Evolutionary conservation across 2,888 invertebrate genomes (phyloP), one percentile per base, ranked within the genome.

Genomic region (Desoria tigrina): DNA sequence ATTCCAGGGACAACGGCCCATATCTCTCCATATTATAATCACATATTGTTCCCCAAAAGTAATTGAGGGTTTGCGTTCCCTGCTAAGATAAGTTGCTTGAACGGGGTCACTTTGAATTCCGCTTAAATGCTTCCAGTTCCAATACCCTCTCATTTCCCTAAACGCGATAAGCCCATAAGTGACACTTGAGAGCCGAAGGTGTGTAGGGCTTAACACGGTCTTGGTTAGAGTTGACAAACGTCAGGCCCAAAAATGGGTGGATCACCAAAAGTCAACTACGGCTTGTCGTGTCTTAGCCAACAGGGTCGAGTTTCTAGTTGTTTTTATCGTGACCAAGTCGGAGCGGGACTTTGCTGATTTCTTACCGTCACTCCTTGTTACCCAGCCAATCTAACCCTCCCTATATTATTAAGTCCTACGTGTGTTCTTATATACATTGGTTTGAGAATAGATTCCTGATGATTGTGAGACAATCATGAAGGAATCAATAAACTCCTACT

Each of bases 201-300:
- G n/a, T n/a, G n/a, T n/a, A n/a, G n/a, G n/a, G n/a, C n/a, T n/a
- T n/a, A n/a, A n/a, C 6, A 32, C 32, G 11, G 11, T 4, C 32
- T 11, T 7, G 32, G 6, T 32, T 11, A 26, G 4, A 45, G 58
- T 58, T 58, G 58, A 58, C 58, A 58, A 58, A 58, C 45, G 58
- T 58, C 45, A 58, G 23, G 28, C 45, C 27, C 7, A 39, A n/a
- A 45, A 58, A 27, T 9, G 58, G 58, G 58, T 45, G 58, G 58
- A 42, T 45, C 58, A 58, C 58, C 42, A 58, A 27, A 58, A 45
- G 45, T 45, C 42, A 45, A 58, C 42, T 42, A 58, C n/a, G 21
- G 16, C 24, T 58, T 58, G 58, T 58, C 58, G 58, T 58, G 58
- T 58, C 42, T 14, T 24, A 21, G 11, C 58, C 21, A 54, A 54